These are phyloP conservation scores for Bujurquina vittata DNA, from an alignment of 2,113 vertebrate species.

Conservation along the genomic window DNA sequence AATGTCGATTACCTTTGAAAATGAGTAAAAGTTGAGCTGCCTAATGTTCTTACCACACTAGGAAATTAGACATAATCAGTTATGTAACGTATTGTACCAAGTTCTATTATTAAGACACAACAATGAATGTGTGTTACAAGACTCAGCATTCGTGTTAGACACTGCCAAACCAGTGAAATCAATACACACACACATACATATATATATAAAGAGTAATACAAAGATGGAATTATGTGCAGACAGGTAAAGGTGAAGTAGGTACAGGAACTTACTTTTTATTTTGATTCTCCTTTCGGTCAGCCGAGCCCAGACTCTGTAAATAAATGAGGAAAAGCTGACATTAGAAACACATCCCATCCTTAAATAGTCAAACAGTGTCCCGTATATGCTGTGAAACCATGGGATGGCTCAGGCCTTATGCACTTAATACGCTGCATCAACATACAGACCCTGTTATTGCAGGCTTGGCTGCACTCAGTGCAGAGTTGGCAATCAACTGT, in stretches of 20 bases:
- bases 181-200: too few relatives aligned
- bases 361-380: not conserved
- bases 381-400: not conserved
- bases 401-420: not conserved
- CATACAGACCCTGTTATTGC: not conserved
- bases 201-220: not conserved
- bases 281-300: slow-evolving; percentile 85
- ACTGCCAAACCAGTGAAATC: not conserved
- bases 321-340: slow-evolving; percentile 41
- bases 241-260: not conserved
- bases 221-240: not conserved
- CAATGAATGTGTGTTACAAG: not conserved
- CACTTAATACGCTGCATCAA: not conserved
- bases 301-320: slow-evolving; percentile 87
- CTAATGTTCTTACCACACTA: not conserved
- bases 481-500: not conserved
- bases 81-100: not conserved
- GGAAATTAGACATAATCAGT: not conserved
- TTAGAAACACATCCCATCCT: not conserved
- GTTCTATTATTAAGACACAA: not conserved
- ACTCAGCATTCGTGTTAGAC: not conserved
- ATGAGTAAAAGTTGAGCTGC: not conserved
- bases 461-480: not conserved
- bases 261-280: slow-evolving; percentile 83
- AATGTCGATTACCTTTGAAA: not conserved